These are phyloP conservation scores for Platalea minor DNA, from an alignment of 2,797 vertebrate genomes.

Conservation along the genomic window DNA sequence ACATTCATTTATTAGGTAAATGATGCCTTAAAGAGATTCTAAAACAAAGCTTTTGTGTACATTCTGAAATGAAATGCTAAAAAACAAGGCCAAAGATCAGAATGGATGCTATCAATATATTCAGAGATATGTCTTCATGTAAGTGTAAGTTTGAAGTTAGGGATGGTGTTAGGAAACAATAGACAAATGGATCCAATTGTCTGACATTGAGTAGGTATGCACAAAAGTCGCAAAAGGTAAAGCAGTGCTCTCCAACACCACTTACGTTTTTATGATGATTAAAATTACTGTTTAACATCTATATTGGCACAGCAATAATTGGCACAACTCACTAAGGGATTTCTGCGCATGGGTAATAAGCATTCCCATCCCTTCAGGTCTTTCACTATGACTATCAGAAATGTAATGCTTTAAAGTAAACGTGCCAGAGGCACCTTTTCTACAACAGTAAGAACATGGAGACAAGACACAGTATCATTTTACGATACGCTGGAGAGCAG, in stretches of 20 bases:
- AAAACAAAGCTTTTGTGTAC: neutral
- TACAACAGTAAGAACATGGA: neutral
- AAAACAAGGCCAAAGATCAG: neutral
- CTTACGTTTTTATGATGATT: slow-evolving; percentile 6
- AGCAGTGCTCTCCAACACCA: neutral
- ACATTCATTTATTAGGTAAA: neutral
- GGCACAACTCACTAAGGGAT: neutral
- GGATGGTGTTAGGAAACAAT: neutral
- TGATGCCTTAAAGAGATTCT: neutral
- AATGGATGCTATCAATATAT: neutral
- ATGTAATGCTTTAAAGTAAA: neutral
- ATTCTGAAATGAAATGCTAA: neutral
- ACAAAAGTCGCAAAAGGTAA: neutral
- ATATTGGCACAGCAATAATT: neutral
- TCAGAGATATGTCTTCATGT: neutral
- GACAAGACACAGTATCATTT: neutral
- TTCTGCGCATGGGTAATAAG: slow-evolving; percentile 10
- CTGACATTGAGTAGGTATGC: neutral
- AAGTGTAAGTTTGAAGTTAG: neutral
- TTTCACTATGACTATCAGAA: neutral
- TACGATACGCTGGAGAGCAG: neutral
- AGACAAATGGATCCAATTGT: neutral
- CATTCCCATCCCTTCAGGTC: neutral
- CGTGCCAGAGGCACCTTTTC: neutral
- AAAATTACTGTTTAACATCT: slow-evolving; percentile 9